A percentile compares a stretch with the other conserved stretches of the same genome.
Conservation (phyloP, 2,113 vertebrate species). For the Lagenorhynchus albirostris region DNA sequence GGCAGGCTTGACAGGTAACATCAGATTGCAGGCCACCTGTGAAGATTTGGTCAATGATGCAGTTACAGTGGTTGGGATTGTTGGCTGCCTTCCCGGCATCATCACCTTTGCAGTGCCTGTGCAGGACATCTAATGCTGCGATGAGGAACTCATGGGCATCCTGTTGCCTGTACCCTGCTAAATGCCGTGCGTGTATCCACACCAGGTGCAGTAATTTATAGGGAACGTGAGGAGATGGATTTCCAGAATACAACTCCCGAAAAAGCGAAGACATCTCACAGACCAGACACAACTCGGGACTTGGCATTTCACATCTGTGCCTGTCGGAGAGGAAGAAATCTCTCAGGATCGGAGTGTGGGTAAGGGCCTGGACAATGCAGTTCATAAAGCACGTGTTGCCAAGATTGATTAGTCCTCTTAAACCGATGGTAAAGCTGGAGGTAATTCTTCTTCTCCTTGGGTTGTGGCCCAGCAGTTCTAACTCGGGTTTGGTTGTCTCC, state of each 20-base stretch:
- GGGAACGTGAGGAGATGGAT: conserved; percentile 98
- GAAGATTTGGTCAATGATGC: conserved; percentile 94
- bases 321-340: conserved; percentile 93
- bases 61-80: conserved; percentile 93
- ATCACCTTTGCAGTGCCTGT: conserved; percentile 98
- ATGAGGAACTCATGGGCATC: conserved; percentile 99
- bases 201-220: conserved; percentile 99
- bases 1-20: conserved; percentile 84
- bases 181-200: conserved; percentile 98
- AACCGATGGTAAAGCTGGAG: conserved; percentile 80
- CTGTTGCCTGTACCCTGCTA: conserved; percentile 99
- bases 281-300: conserved; percentile 90
- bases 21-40: conserved; percentile 91
- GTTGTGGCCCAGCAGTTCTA: conserved; percentile 71
- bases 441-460: conserved; percentile 69
- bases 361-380: conserved; percentile 92
- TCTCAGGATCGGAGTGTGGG: conserved; percentile 90
- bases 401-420: conserved; percentile 92
- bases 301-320: conserved; percentile 93
- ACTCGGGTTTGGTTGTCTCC: conserved; percentile 68
- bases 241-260: conserved; percentile 96
- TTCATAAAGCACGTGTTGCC: conserved; percentile 95
- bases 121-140: conserved; percentile 96
- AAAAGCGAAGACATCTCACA: conserved; percentile 91
- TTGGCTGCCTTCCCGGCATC: conserved; percentile 80